Conservation (phyloP, 2,113 vertebrate genomes). For the Microtus ochrogaster region DNA sequence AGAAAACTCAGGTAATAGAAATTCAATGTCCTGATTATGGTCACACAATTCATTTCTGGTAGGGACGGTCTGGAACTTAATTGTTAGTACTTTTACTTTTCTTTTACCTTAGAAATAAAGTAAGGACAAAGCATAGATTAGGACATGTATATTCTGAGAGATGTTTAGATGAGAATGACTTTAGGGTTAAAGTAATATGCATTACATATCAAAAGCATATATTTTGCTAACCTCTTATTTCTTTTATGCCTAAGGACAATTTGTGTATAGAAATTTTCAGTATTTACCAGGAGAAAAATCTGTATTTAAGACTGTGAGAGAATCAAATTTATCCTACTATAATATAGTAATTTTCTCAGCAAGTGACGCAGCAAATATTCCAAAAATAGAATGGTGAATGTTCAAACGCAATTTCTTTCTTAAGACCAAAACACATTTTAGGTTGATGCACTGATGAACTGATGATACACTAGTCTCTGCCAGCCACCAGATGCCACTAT, state of each 20-base stretch:
- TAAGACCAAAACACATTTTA: background rate
- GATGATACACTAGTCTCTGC: constrained; percentile 23
- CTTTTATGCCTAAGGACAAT: background rate
- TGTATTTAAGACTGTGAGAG: background rate
- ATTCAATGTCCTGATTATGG: background rate
- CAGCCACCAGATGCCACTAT: constrained; percentile 70
- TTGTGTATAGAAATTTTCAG: background rate
- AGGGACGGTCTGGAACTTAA: background rate
- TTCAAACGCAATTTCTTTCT: background rate
- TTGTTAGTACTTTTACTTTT: background rate
- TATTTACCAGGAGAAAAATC: constrained; percentile 25
- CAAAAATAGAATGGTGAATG: background rate
- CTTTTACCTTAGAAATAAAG: background rate
- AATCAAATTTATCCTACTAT: background rate
- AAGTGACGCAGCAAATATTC: background rate
- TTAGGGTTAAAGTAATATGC: background rate
- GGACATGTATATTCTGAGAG: background rate
- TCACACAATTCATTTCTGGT: background rate
- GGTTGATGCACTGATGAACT: constrained; percentile 38
- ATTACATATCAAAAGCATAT: background rate
- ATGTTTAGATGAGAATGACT: background rate
- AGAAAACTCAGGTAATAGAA: constrained; percentile 28
- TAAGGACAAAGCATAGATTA: background rate
- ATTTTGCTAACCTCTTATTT: background rate
- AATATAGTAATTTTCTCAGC: constrained; percentile 4